Percentiles rank a stretch among this genome's conserved stretches.
phyloP scores from a whole-genome alignment of 1,140 invertebrate genomes.

The Leptopilina boulardi region DNA sequence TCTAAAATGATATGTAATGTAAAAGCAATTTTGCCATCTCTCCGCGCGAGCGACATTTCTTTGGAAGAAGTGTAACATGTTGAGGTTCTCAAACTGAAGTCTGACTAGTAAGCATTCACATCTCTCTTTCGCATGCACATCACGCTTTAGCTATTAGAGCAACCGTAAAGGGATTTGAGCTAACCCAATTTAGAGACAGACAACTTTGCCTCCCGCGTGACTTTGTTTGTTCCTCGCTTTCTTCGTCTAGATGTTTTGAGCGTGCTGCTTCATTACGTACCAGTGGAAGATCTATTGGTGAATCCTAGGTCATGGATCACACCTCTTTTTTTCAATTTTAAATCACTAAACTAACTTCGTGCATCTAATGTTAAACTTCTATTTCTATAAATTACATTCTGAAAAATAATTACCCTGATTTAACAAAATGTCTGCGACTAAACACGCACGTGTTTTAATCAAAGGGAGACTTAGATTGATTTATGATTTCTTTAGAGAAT shows the following conservation, averaged over 20 bases:
- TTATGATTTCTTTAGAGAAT: too few relatives aligned
- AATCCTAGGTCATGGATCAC: slow-evolving; percentile 27
- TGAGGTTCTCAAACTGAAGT: slow-evolving; percentile 40
- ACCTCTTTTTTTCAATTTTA: background rate
- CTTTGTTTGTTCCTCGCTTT: slow-evolving; percentile 63
- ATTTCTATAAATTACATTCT: background rate
- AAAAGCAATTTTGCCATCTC: background rate
- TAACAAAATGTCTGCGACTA: background rate
- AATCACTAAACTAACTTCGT: slow-evolving; percentile 20
- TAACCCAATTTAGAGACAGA: slow-evolving; percentile 73
- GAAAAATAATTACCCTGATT: background rate
- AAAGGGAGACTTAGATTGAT: too few relatives aligned
- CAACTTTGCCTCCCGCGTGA: slow-evolving; percentile 64
- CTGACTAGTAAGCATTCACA: slow-evolving; percentile 48
- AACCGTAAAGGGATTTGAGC: slow-evolving; percentile 73
- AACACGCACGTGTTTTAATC: background rate
- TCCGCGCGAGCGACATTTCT: too few relatives aligned
- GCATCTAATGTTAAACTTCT: background rate
- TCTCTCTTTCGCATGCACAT: slow-evolving; percentile 55
- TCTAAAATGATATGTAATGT: background rate
- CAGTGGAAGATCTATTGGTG: slow-evolving; percentile 16
- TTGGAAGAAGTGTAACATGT: slow-evolving; percentile 1
- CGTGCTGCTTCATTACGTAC: slow-evolving; percentile 43
- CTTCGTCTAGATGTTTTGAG: slow-evolving; percentile 53
- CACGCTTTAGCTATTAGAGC: slow-evolving; percentile 72